phyloP scores from a whole-genome alignment of 1,140 invertebrate species.

The Neodiprion pinetum region DNA sequence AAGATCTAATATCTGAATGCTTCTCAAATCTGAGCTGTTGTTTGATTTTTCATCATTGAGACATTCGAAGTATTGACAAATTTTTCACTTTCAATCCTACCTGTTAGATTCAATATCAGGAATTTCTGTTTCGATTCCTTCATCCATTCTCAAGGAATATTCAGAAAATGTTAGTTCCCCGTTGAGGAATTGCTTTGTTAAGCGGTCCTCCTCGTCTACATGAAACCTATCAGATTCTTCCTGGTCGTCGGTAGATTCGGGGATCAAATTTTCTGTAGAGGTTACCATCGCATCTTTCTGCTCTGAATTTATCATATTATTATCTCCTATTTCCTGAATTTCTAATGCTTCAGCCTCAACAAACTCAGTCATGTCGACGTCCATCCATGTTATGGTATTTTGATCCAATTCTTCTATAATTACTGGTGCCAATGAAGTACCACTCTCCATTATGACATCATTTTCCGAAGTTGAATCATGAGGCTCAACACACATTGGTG shows the following conservation, averaged over 20 bases:
- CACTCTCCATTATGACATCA: constrained; percentile 12
- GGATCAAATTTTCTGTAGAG: constrained; percentile 26
- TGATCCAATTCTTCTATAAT: constrained; percentile 58
- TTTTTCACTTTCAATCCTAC: constrained; percentile 33
- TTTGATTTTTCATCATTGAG: constrained; percentile 8
- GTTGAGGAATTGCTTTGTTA: constrained; percentile 73
- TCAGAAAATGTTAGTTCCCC: constrained; percentile 74
- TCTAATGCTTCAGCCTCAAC: constrained; percentile 52
- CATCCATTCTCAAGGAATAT: constrained; percentile 62
- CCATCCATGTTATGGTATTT: constrained; percentile 35
- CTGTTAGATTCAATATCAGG: constrained; percentile 39
- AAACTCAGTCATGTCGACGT: constrained; percentile 54
- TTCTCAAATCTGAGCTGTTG: constrained; percentile 30
- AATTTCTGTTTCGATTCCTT: constrained; percentile 41
- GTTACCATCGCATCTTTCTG: constrained; percentile 28
- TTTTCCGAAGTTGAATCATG: background rate
- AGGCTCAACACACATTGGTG: background rate
- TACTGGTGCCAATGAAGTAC: constrained; percentile 40
- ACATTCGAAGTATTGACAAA: background rate
- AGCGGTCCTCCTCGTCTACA: constrained; percentile 58
- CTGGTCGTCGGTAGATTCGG: constrained; percentile 18
- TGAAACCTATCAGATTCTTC: constrained; percentile 30
- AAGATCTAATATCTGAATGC: too few relatives aligned
- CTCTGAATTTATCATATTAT: background rate
- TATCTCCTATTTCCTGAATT: constrained; percentile 39